Evolutionary conservation across 2,113 vertebrate species (phyloP).

Genomic region (Grallaria varia): DNA sequence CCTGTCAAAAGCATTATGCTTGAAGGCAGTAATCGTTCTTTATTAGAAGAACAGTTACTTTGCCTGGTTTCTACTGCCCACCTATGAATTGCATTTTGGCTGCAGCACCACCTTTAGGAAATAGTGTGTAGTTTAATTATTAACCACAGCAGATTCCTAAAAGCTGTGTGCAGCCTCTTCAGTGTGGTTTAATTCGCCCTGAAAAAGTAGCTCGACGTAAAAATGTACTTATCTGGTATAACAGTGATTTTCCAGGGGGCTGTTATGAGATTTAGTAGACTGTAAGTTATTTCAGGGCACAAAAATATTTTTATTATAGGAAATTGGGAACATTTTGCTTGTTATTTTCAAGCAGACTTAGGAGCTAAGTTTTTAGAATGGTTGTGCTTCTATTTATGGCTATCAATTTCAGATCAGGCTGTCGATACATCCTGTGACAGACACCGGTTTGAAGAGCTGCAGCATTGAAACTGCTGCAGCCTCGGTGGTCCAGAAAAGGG

Average conservation of each 20-base stretch:
- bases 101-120: constrained; percentile 61
- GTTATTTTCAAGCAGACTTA: neutral
- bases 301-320: neutral
- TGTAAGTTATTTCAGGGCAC: neutral
- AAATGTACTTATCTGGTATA: neutral
- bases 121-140: constrained; percentile 26
- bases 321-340: neutral
- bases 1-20: constrained; percentile 40
- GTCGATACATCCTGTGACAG: neutral
- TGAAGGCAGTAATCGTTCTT: constrained; percentile 6
- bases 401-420: neutral
- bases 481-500: neutral
- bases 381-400: neutral
- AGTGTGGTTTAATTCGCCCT: neutral
- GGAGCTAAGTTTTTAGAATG: neutral
- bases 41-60: constrained; percentile 20
- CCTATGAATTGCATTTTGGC: neutral
- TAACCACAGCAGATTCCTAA: neutral
- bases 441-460: neutral
- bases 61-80: constrained; percentile 25
- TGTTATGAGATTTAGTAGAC: neutral
- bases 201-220: neutral
- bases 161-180: neutral
- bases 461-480: neutral
- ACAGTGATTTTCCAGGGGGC: neutral